Evolutionary conservation across 2,888 invertebrate species (phyloP), one percentile per base, ranked within the genome.

Genomic region (Latrodectus elegans): DNA sequence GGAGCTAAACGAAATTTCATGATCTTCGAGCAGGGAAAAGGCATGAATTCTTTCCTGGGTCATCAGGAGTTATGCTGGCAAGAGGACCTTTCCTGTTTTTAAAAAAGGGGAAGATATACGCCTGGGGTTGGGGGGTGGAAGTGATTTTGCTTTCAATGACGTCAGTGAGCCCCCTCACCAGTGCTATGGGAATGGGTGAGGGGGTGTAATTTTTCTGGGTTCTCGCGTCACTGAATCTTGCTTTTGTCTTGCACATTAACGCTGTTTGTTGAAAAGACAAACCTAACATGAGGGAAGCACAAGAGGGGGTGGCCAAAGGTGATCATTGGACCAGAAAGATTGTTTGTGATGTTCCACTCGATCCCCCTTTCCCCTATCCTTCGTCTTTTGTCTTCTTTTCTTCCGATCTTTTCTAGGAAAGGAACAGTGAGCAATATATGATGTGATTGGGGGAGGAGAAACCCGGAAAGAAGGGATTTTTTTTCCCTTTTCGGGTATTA

Each of bases 271-370:
- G 85, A 75, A 75, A 80, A 75, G 75, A 85, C 79, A 84, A 77
- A 84, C 84, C 60, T 60, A 60, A 60, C 60, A 60, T 60, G 60
- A 60, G n/a, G 77, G 64, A 77, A 64, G 68, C 38, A 52, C 49
- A n/a, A 60, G 60, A 60, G 60, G 38, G 60, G 75, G 60, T 49
- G 60, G 53, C 52, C 70, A 68, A 65, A 79, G 80, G 85, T 75
- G 76, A 76, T 75, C 76, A 77, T 67, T 81, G 52, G 81, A 86
- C 70, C 81, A 81, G 81, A 86, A 86, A 86, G 86, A 86, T 86
- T 86, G 86, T 86, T 86, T 86, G 86, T 86, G 86, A 86, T 86
- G 86, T 86, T 81, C 86, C 12, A 79, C 76, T 67, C 76, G 53
- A 64, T n/a, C n/a, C n/a, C 17, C 51, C 51, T 76, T 73, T 17